A percentile compares a stretch with the other conserved stretches of the same genome.
phyloP scores from a whole-genome alignment of 2,888 invertebrate genomes.

The Scaptomyza caliginosa region DNA sequence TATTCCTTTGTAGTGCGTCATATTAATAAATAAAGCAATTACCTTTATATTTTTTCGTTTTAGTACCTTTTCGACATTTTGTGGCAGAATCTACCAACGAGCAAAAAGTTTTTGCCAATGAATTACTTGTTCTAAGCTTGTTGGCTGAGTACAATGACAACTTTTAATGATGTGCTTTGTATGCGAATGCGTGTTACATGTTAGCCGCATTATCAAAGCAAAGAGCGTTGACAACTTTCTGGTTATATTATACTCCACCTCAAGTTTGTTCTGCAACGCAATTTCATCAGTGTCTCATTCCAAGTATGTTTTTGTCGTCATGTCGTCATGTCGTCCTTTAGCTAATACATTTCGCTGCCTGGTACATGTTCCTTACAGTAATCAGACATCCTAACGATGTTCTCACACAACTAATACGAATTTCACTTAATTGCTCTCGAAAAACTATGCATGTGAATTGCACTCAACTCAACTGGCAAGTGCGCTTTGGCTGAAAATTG shows the following conservation, averaged over 20 bases:
- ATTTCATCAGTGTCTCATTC: conserved; percentile 14
- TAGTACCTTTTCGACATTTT: conserved; percentile 18
- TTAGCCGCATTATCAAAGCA: conserved; percentile 68
- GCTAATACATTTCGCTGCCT: conserved; percentile 62
- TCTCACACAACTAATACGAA: conserved; percentile 66
- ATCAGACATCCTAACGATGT: background rate
- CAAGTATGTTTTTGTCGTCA: conserved; percentile 61
- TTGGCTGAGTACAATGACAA: conserved; percentile 32
- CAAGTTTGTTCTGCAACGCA: conserved; percentile 19
- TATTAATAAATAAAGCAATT: no score
- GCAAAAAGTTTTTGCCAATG: conserved; percentile 49
- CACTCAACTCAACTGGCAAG: conserved; percentile 66
- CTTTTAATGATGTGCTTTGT: conserved; percentile 75
- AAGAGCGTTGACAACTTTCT: conserved; percentile 51
- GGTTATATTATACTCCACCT: background rate
- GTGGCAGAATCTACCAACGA: conserved; percentile 13
- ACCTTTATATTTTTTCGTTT: background rate
- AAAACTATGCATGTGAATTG: conserved; percentile 72
- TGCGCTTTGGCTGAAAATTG: conserved; percentile 22
- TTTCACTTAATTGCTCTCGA: conserved; percentile 76
- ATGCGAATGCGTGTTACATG: conserved; percentile 71
- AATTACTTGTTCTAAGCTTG: conserved; percentile 37
- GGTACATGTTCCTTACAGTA: conserved; percentile 39
- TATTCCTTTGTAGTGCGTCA: no score
- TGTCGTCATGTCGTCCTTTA: conserved; percentile 43